These are phyloP conservation scores for Charadrius vociferus DNA, from an alignment of 2,113 vertebrate species.

Conservation along the genomic window DNA sequence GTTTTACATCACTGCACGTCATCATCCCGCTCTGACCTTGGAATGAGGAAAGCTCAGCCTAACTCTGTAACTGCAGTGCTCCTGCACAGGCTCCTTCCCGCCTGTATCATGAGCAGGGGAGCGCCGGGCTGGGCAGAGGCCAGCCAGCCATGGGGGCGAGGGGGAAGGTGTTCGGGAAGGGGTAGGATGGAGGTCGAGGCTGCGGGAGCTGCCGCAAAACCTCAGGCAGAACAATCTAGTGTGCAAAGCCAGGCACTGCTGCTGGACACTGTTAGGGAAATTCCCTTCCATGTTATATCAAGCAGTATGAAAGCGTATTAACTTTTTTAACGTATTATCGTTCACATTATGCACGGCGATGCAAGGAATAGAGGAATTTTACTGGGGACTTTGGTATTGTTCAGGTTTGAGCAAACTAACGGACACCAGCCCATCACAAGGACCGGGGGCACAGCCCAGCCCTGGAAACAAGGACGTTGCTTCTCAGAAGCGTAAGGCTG, in stretches of 20 bases:
- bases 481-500: not conserved
- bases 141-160: too few species aligned
- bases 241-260: not conserved
- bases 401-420: not conserved
- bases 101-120: fast-evolving
- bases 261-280: not conserved
- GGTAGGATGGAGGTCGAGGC: fast-evolving
- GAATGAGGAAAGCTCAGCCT: not conserved
- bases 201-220: not conserved
- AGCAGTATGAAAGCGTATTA: not conserved
- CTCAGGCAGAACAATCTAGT: fast-evolving
- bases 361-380: not conserved
- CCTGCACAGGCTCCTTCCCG: not conserved
- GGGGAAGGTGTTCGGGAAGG: not conserved
- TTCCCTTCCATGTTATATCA: not conserved
- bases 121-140: not conserved
- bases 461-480: not conserved
- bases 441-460: not conserved
- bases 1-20: not conserved
- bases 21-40: not conserved
- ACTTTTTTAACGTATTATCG: not conserved
- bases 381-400: not conserved
- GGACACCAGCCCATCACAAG: not conserved
- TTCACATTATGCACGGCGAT: not conserved
- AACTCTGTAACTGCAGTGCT: not conserved